Evolutionary conservation across 2,797 vertebrate species (phyloP).

Genomic region (Argyrosomus regius): DNA sequence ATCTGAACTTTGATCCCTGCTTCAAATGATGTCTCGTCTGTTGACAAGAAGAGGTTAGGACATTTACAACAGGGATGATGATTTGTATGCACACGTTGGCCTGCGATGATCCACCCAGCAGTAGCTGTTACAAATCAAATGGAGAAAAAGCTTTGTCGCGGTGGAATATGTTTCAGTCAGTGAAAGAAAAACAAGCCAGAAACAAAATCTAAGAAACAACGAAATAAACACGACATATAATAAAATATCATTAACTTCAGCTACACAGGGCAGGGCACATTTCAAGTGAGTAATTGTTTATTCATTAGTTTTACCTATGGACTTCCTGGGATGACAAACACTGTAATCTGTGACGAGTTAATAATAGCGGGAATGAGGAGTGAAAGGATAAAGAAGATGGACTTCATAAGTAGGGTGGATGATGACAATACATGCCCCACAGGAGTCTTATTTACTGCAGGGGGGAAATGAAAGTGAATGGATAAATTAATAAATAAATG

Average conservation of each 20-base stretch:
- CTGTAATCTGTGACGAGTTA: constrained; percentile 18
- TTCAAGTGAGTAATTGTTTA: constrained; percentile 1
- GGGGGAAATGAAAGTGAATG: constrained; percentile 46
- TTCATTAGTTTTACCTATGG: constrained; percentile 24
- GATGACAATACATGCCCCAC: constrained; percentile 23
- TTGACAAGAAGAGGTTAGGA: constrained; percentile 58
- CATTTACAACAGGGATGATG: constrained; percentile 49
- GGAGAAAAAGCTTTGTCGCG: neutral
- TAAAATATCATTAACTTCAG: neutral
- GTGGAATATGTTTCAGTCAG: neutral
- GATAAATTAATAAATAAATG: constrained; percentile 77
- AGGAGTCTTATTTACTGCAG: constrained; percentile 59
- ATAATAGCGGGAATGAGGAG: constrained; percentile 30
- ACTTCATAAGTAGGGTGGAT: constrained; percentile 29
- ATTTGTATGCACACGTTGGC: constrained; percentile 55
- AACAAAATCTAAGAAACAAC: constrained; percentile 1
- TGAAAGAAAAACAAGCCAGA: neutral
- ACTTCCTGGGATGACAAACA: constrained; percentile 23
- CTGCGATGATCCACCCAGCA: constrained; percentile 10
- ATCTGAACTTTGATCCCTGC: constrained; percentile 99
- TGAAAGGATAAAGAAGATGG: constrained; percentile 47
- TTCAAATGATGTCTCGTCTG: constrained; percentile 98
- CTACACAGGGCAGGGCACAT: too few species aligned
- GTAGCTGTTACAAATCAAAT: constrained; percentile 35
- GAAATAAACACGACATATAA: neutral